phyloP scores from a whole-genome alignment of 92 coral and sea anemone genomes.

The Phenganax subtilis region DNA sequence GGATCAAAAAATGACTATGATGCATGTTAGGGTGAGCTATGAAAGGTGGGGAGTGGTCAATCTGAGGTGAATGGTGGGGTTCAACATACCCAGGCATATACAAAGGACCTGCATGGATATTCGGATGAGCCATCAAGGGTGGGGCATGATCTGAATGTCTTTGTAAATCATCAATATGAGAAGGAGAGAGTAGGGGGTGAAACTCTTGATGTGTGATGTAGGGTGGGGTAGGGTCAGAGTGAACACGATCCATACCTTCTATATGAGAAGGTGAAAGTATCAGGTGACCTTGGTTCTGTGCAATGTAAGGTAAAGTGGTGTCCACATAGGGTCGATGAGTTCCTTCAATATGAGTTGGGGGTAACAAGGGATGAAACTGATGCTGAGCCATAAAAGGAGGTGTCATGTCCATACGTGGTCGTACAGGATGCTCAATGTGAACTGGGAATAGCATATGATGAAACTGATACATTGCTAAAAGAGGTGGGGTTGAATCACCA shows the following conservation, averaged over 20 bases:
- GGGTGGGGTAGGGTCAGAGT: constrained; percentile 36
- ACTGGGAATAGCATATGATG: constrained; percentile 31
- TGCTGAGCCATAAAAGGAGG: constrained; percentile 37
- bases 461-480: constrained; percentile 32
- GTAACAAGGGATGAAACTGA: constrained; percentile 29
- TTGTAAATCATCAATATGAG: constrained; percentile 33
- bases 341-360: constrained; percentile 42
- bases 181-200: constrained; percentile 35
- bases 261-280: constrained; percentile 39
- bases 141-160: constrained; percentile 29
- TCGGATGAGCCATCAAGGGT: constrained; percentile 39
- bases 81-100: constrained; percentile 34
- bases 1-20: constrained; percentile 20
- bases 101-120: constrained; percentile 34
- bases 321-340: constrained; percentile 22
- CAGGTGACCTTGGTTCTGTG: constrained; percentile 26
- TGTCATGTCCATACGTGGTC: constrained; percentile 15
- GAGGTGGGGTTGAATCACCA: constrained; percentile 39
- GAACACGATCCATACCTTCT: constrained; percentile 31
- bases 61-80: constrained; percentile 40
- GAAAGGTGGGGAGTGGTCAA: constrained; percentile 38
- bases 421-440: constrained; percentile 23
- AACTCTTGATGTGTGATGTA: constrained; percentile 34
- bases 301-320: constrained; percentile 26
- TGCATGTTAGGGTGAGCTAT: constrained; percentile 27